Percentiles rank a stretch among this genome's conserved stretches.
Evolutionary conservation across 1,140 invertebrate genomes (phyloP).

Genomic region (Aphelenchoides fujianensis): DNA sequence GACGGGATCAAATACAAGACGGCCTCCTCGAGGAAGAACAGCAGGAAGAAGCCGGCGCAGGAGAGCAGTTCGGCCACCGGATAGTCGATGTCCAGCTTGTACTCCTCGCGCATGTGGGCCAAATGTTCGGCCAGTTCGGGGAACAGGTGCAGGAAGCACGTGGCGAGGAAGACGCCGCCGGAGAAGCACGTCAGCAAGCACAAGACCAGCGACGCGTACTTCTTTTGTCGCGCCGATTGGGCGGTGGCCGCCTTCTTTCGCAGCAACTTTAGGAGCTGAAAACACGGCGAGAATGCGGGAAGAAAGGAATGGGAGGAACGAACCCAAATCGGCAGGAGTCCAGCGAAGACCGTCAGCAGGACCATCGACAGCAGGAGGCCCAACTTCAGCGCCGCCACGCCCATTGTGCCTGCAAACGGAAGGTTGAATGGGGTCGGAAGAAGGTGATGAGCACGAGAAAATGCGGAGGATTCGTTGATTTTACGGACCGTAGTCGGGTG

Average conservation of each 20-base stretch:
- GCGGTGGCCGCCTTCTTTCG: conserved; percentile 50
- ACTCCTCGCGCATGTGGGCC: conserved; percentile 22
- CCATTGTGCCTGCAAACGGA: too few relatives aligned
- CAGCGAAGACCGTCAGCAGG: conserved; percentile 38
- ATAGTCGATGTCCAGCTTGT: conserved; percentile 61
- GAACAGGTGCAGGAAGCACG: conserved; percentile 76
- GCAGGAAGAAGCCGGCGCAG: conserved; percentile 77
- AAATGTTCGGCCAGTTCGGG: conserved; percentile 70
- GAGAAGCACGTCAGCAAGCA: conserved; percentile 76
- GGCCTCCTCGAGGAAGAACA: conserved; percentile 78
- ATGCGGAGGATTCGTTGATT: too few relatives aligned
- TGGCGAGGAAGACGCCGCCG: conserved; percentile 78
- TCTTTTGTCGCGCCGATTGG: conserved; percentile 33
- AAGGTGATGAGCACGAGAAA: too few relatives aligned
- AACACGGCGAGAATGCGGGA: neutral
- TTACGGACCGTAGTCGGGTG: too few relatives aligned
- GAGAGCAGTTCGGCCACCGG: conserved; percentile 72
- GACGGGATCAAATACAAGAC: conserved; percentile 64
- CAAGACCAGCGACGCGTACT: conserved; percentile 51
- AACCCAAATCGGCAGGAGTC: conserved; percentile 46
- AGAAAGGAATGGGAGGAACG: conserved; percentile 21
- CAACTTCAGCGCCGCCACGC: conserved; percentile 43
- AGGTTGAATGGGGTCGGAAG: too few relatives aligned
- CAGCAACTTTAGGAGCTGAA: conserved; percentile 42
- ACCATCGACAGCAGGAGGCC: conserved; percentile 48